Evolutionary conservation across 2,797 vertebrate genomes (phyloP).

Genomic region (Melanotaenia pygmaea): DNA sequence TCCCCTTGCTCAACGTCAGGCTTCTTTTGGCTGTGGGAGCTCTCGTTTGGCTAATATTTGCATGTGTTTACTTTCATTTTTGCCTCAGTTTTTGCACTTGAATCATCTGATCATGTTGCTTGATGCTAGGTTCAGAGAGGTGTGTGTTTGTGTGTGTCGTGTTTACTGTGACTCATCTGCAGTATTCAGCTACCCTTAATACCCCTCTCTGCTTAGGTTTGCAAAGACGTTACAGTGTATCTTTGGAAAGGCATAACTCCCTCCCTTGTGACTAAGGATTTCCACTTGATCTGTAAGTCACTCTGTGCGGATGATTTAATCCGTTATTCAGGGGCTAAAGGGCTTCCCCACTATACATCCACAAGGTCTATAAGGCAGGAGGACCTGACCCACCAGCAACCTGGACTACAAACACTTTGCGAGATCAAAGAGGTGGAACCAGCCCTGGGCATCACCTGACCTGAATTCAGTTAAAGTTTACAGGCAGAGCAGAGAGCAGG

Average conservation of each 20-base stretch:
- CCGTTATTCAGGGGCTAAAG: conserved; percentile 16
- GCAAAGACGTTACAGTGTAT: conserved; percentile 7
- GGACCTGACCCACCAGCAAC: conserved; percentile 64
- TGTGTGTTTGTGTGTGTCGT: not conserved
- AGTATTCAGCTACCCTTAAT: conserved; percentile 12
- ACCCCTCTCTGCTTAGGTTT: conserved; percentile 15
- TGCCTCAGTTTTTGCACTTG: conserved; percentile 11
- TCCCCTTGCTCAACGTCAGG: not conserved
- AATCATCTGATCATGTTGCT: not conserved
- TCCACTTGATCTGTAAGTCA: conserved; percentile 19
- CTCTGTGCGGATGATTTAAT: conserved; percentile 9
- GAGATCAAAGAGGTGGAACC: conserved; percentile 78
- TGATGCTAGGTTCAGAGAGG: not conserved
- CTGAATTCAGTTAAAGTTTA: conserved; percentile 85
- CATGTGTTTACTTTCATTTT: not conserved
- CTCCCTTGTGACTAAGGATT: conserved; percentile 5
- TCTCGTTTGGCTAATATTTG: not conserved
- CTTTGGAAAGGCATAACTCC: conserved; percentile 12
- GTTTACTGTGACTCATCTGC: conserved; percentile 16
- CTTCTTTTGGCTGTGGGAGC: not conserved
- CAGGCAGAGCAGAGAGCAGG: conserved; percentile 75
- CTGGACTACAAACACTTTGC: conserved; percentile 68
- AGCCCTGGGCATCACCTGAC: conserved; percentile 79
- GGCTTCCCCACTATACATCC: conserved; percentile 33
- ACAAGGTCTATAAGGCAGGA: conserved; percentile 43